A percentile compares a stretch with the other conserved stretches of the same genome.
Evolutionary conservation across 1,140 invertebrate species (phyloP).

Genomic region (Wiebesia pumilae): DNA sequence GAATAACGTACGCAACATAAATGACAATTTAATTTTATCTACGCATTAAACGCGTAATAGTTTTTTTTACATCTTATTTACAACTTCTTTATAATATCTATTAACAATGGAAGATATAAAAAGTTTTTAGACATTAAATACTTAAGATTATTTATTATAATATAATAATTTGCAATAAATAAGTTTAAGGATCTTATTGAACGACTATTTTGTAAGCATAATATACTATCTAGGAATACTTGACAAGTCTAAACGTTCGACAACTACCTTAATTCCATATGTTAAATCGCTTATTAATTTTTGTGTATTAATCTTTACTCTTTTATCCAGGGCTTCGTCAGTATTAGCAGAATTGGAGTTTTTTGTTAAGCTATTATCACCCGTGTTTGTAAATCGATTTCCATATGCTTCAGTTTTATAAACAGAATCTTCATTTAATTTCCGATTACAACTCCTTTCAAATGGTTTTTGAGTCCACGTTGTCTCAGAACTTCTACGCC

Average conservation of each 20-base stretch:
- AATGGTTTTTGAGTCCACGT: background rate
- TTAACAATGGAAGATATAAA: conserved; percentile 27
- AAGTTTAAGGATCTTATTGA: background rate
- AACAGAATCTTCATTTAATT: conserved; percentile 5
- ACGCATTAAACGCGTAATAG: conserved; percentile 35
- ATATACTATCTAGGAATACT: conserved; percentile 57
- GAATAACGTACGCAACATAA: conserved; percentile 43
- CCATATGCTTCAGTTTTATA: background rate
- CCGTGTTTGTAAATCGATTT: conserved; percentile 44
- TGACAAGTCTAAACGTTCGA: conserved; percentile 64
- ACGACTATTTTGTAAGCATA: background rate
- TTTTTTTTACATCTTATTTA: conserved; percentile 40
- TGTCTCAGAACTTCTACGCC: background rate
- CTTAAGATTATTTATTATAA: conserved; percentile 25
- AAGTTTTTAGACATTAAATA: background rate
- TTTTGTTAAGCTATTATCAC: conserved; percentile 12
- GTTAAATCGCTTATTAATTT: conserved; percentile 71
- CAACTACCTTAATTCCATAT: conserved; percentile 66
- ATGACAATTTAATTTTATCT: conserved; percentile 27
- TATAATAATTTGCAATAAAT: background rate
- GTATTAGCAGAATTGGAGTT: conserved; percentile 3
- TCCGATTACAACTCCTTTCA: background rate
- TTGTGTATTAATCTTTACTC: conserved; percentile 61
- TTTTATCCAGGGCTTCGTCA: conserved; percentile 36
- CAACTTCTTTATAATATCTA: conserved; percentile 31